phyloP scores from a whole-genome alignment of 2,888 invertebrate genomes.

The Drosophila bunnanda region DNA sequence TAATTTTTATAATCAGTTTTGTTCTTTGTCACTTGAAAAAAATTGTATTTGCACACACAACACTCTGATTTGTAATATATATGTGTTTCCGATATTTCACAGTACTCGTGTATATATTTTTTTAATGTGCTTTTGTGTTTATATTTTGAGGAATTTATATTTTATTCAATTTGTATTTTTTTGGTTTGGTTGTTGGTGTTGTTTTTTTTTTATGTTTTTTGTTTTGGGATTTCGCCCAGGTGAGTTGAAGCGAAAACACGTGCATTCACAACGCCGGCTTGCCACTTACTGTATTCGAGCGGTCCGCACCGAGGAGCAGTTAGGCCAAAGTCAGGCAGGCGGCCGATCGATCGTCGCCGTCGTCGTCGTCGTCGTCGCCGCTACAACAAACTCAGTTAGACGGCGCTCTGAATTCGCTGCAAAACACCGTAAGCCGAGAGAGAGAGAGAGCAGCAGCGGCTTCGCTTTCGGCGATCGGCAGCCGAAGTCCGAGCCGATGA shows the following conservation, averaged over 20 bases:
- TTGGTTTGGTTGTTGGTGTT: constrained; percentile 37
- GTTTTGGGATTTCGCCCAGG: constrained; percentile 31
- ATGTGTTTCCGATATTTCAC: not conserved
- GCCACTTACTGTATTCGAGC: constrained; percentile 85
- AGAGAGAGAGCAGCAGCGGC: constrained; percentile 40
- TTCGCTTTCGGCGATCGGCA: constrained; percentile 37
- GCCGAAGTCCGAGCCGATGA: not conserved
- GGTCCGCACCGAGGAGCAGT: constrained; percentile 82
- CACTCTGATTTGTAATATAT: not conserved
- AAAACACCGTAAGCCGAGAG: constrained; percentile 77
- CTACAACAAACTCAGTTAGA: constrained; percentile 74
- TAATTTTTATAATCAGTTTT: constrained; percentile 8
- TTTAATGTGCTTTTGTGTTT: constrained; percentile 2
- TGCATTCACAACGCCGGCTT: constrained; percentile 85
- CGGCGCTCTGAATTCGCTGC: constrained; percentile 66
- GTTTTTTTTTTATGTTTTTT: constrained; percentile 23
- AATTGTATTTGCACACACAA: constrained; percentile 9
- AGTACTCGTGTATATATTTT: too few species aligned
- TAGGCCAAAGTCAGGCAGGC: constrained; percentile 80
- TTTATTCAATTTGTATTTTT: constrained; percentile 8
- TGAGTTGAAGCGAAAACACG: constrained; percentile 82
- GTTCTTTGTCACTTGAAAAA: constrained; percentile 24
- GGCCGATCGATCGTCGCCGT: constrained; percentile 27
- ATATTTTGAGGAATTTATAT: constrained; percentile 1
- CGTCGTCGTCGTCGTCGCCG: constrained; percentile 32